Conservation (phyloP, 2,113 vertebrate species). For the Fulica atra region DNA sequence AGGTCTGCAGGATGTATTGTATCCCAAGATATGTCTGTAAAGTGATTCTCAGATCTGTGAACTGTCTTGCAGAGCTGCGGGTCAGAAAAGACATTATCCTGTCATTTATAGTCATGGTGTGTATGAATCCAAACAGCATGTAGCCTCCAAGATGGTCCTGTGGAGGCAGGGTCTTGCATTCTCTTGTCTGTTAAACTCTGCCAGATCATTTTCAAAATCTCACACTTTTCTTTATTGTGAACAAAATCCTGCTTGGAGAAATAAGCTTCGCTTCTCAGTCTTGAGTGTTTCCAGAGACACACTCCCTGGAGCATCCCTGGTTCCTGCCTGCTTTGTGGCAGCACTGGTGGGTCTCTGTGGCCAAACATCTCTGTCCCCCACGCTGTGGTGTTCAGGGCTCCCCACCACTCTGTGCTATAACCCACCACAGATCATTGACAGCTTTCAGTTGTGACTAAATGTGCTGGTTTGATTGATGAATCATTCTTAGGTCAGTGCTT, state of each 20-base stretch:
- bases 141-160: neutral
- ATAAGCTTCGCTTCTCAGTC: neutral
- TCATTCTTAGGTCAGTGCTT: neutral
- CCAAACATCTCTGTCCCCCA: neutral
- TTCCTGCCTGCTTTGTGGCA: neutral
- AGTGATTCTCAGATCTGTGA: neutral
- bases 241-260: neutral
- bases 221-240: neutral
- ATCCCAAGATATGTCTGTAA: neutral
- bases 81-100: neutral
- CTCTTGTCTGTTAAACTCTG: neutral
- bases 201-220: neutral
- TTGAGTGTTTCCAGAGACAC: neutral
- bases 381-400: neutral
- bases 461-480: neutral
- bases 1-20: neutral
- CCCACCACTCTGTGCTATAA: neutral
- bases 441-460: neutral
- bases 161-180: neutral
- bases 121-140: neutral
- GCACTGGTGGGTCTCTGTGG: neutral
- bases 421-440: neutral
- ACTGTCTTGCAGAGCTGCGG: neutral
- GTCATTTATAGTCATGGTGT: accelerated
- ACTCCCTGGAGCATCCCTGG: neutral